These are phyloP conservation scores for Ceratosolen fusciceps DNA, from an alignment of 1,140 invertebrate species.

Conservation along the genomic window DNA sequence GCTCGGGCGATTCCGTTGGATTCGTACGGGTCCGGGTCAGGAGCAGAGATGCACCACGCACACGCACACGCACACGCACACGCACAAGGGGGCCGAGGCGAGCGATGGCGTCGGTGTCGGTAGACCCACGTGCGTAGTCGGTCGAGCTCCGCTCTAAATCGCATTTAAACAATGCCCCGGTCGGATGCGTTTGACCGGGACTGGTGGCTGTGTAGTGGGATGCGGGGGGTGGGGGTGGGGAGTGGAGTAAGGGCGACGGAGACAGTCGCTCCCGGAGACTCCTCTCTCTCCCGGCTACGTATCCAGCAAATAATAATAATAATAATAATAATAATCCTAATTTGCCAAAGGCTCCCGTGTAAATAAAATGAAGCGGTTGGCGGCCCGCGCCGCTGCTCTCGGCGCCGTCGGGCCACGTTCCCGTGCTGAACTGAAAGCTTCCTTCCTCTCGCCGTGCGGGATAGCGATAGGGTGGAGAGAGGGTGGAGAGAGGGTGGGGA, in stretches of 20 bases:
- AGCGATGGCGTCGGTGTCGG: background rate
- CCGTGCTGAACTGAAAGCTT: too few species aligned
- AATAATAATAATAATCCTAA: too few species aligned
- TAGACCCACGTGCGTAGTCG: slow-evolving; percentile 45
- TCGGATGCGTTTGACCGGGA: slow-evolving; percentile 35
- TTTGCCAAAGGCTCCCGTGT: background rate
- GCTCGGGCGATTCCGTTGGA: slow-evolving; percentile 57
- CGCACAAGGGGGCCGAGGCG: slow-evolving; percentile 19
- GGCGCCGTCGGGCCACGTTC: too few species aligned
- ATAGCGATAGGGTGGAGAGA: background rate
- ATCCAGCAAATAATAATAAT: background rate
- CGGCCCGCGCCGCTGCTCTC: too few species aligned
- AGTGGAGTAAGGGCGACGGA: background rate
- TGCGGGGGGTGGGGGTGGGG: background rate
- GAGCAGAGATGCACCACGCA: too few species aligned
- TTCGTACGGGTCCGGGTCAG: slow-evolving; percentile 53
- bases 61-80: too few species aligned
- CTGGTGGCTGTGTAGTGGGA: background rate
- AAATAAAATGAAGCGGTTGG: background rate
- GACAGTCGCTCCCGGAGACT: background rate
- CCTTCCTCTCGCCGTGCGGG: too few species aligned
- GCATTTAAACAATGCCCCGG: slow-evolving; percentile 43
- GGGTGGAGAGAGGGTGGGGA: background rate
- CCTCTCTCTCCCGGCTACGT: background rate
- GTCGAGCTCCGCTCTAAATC: slow-evolving; percentile 36